Evolutionary conservation across 2,888 invertebrate genomes (phyloP).

Genomic region (Aphodius granarius): DNA sequence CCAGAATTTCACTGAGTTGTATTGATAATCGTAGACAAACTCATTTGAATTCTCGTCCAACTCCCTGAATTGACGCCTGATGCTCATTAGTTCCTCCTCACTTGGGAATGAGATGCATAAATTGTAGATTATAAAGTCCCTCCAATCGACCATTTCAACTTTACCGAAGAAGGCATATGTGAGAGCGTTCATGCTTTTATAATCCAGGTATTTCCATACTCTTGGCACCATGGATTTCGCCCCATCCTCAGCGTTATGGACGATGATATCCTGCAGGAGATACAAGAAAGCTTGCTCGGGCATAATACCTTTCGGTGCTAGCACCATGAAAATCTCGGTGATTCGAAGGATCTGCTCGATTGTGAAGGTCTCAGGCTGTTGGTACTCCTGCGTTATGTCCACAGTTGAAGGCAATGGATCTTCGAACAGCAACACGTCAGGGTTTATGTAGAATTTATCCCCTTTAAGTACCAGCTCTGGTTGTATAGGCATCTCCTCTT

Average conservation of each 20-base stretch:
- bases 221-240: conserved; percentile 41
- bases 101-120: conserved; percentile 60
- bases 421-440: conserved; percentile 45
- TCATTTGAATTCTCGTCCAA: conserved; percentile 54
- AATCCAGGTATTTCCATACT: conserved; percentile 48
- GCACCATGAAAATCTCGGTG: conserved; percentile 45
- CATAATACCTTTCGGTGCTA: conserved; percentile 52
- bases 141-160: conserved; percentile 64
- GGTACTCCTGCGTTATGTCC: conserved; percentile 32
- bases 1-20: conserved; percentile 49
- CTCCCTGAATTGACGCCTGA: conserved; percentile 56
- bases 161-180: conserved; percentile 57
- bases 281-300: conserved; percentile 49
- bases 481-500: conserved; percentile 52
- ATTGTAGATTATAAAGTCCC: conserved; percentile 66
- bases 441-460: conserved; percentile 50
- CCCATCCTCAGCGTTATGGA: conserved; percentile 45
- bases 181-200: conserved; percentile 26
- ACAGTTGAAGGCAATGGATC: conserved; percentile 39
- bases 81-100: conserved; percentile 57
- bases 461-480: conserved; percentile 52
- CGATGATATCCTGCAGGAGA: conserved; percentile 53
- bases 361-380: conserved; percentile 39
- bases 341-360: conserved; percentile 44
- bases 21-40: conserved; percentile 48